These are phyloP conservation scores for Philopotamus ludificatus DNA, from an alignment of 1,140 invertebrate species.

Conservation along the genomic window DNA sequence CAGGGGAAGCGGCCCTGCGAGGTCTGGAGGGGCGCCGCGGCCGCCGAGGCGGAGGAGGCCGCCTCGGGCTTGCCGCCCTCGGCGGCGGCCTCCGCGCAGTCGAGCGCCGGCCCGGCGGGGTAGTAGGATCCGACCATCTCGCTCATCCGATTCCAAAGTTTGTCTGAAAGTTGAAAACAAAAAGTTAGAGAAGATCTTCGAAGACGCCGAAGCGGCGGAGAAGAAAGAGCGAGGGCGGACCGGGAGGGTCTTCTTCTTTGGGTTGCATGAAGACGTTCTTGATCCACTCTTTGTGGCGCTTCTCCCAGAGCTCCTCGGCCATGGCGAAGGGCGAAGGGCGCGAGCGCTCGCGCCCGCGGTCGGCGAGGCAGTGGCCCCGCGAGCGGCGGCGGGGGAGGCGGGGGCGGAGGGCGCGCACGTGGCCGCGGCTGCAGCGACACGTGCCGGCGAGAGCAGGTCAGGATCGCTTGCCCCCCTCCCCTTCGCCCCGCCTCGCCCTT, in stretches of 20 bases:
- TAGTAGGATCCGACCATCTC: constrained; percentile 52
- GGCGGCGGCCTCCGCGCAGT: constrained; percentile 33
- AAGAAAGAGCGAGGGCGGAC: constrained; percentile 15
- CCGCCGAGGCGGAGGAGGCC: constrained; percentile 9
- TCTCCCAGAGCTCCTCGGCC: constrained; percentile 41
- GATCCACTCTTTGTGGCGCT: constrained; percentile 42
- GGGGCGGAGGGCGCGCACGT: constrained; percentile 39
- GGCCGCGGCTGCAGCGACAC: constrained; percentile 47
- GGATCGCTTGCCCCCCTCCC: constrained; percentile 44
- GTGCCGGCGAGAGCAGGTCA: constrained; percentile 38
- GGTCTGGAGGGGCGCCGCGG: constrained; percentile 46
- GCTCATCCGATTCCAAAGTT: constrained; percentile 45
- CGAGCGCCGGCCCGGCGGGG: constrained; percentile 32
- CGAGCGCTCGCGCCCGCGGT: constrained; percentile 47
- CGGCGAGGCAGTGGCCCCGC: constrained; percentile 43
- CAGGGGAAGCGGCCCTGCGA: constrained; percentile 53
- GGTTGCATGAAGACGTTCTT: constrained; percentile 38
- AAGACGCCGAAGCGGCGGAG: not conserved
- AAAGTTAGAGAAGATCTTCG: constrained; percentile 6
- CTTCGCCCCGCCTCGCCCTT: constrained; percentile 39
- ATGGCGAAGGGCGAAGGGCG: constrained; percentile 41
- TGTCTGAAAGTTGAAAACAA: constrained; percentile 45
- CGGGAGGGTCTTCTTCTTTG: constrained; percentile 23
- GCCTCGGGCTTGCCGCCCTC: constrained; percentile 34
- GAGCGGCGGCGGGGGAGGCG: constrained; percentile 38